Evolutionary conservation across 2,888 invertebrate species (phyloP).

Genomic region (Embidobia sp.): DNA sequence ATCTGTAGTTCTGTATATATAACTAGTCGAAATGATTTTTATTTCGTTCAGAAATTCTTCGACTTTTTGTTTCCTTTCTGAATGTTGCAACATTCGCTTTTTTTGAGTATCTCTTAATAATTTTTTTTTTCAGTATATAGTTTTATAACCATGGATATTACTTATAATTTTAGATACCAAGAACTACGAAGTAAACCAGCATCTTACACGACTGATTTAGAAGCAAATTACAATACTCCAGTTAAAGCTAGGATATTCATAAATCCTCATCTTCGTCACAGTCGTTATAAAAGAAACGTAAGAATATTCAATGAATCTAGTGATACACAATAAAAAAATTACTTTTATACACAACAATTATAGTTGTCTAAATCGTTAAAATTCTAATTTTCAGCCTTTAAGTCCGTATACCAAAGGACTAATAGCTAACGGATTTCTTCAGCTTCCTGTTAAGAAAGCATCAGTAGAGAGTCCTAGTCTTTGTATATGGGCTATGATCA

Average conservation of each 20-base stretch:
- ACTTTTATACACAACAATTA: too few relatives aligned
- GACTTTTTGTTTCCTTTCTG: too few relatives aligned
- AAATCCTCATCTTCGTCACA: neutral
- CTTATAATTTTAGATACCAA: slow-evolving; percentile 31
- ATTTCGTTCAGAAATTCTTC: neutral
- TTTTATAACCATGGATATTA: too few relatives aligned
- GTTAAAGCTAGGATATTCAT: slow-evolving; percentile 37
- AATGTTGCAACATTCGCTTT: too few relatives aligned
- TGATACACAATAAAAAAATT: too few relatives aligned
- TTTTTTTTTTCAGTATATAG: too few relatives aligned
- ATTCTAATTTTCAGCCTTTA: slow-evolving; percentile 69
- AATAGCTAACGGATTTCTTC: slow-evolving; percentile 71
- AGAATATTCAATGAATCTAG: too few relatives aligned
- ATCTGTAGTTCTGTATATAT: slow-evolving; percentile 6
- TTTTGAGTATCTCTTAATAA: too few relatives aligned
- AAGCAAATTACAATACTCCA: slow-evolving; percentile 20
- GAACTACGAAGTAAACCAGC: slow-evolving; percentile 11
- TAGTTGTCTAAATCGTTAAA: neutral
- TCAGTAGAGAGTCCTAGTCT: slow-evolving; percentile 82
- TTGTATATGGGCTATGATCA: slow-evolving; percentile 89
- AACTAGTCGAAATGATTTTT: neutral
- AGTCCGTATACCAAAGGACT: slow-evolving; percentile 70
- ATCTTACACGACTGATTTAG: neutral
- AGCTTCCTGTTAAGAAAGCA: slow-evolving; percentile 81
- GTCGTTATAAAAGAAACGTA: slow-evolving; percentile 33